Evolutionary conservation across 2,888 invertebrate genomes (phyloP).

Genomic region (Ormia ochracea): DNA sequence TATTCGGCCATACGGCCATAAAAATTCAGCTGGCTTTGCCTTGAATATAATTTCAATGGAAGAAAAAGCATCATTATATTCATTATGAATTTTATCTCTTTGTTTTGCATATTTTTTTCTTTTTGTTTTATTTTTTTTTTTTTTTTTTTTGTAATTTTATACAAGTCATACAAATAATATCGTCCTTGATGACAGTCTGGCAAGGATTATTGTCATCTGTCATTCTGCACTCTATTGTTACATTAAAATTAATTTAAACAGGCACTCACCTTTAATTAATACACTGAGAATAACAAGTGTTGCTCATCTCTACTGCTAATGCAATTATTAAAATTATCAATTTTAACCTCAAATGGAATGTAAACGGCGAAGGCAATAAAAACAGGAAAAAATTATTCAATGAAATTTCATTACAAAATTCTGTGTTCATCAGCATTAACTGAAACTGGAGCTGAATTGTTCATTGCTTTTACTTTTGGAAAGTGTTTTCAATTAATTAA

Average conservation of each 20-base stretch:
- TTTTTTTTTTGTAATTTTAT: neutral
- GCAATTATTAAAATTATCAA: neutral
- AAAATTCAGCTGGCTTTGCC: neutral
- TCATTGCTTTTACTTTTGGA: no score
- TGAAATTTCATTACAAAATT: no score
- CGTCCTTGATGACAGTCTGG: neutral
- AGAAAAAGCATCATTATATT: neutral
- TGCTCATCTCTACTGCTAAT: neutral
- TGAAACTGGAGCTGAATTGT: no score
- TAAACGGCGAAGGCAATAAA: neutral
- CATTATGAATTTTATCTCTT: neutral
- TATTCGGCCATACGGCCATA: neutral
- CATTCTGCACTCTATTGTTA: neutral
- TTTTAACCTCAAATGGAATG: neutral
- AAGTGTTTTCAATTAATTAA: no score
- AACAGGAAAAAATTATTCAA: neutral
- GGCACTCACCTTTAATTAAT: conserved; percentile 3
- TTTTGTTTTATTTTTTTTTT: neutral
- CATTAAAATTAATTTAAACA: conserved; percentile 4
- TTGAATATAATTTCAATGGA: neutral
- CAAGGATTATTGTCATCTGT: neutral
- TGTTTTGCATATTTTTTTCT: no score
- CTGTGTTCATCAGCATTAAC: no score
- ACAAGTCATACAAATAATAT: neutral
- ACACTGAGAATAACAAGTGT: neutral